Conservation (phyloP, 2,113 vertebrate genomes). For the Bos indicus region DNA sequence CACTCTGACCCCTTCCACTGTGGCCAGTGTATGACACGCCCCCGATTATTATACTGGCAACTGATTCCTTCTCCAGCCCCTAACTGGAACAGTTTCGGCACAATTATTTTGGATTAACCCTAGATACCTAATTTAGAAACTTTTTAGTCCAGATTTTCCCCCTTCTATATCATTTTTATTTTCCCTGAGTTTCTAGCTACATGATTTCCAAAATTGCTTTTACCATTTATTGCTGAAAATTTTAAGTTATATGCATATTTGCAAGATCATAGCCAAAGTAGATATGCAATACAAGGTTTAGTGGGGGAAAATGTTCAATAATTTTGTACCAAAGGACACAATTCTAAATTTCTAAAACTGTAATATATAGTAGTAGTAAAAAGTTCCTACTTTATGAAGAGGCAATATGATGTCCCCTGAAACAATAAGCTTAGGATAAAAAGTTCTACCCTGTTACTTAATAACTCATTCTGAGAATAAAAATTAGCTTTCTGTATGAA, state of each 20-base stretch:
- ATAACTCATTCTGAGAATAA: neutral
- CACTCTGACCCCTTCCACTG: neutral
- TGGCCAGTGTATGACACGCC: no score
- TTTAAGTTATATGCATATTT: neutral
- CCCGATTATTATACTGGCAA: no score
- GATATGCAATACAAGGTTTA: neutral
- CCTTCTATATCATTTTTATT: neutral
- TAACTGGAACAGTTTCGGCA: neutral
- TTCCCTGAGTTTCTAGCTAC: neutral
- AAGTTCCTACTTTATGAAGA: neutral
- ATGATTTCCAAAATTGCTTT: neutral
- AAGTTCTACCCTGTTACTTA: neutral
- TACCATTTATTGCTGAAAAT: neutral
- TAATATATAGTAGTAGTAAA: neutral
- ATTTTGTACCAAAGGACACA: neutral
- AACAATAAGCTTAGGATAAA: neutral
- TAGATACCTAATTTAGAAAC: neutral
- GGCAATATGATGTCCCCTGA: neutral
- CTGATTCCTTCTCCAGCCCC: neutral
- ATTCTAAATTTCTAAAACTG: neutral
- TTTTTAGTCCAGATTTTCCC: neutral
- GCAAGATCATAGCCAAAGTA: neutral
- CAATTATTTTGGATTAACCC: neutral
- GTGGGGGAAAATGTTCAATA: neutral
- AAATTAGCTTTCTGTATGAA: neutral